These are phyloP conservation scores for Machimus rusticus DNA, from an alignment of 2,888 invertebrate species.

Conservation along the genomic window DNA sequence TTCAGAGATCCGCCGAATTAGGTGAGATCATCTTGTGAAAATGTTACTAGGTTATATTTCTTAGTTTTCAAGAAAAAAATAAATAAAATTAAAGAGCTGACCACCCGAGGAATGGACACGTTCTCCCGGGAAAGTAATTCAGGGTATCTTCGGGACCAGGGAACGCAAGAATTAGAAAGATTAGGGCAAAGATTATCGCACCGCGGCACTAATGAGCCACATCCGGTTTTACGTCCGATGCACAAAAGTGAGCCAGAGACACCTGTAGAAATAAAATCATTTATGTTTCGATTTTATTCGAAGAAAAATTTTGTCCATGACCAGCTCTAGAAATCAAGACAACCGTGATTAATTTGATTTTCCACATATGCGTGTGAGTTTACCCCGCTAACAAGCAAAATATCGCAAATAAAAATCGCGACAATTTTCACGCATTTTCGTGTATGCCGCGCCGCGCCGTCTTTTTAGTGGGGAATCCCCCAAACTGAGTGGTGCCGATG, in stretches of 20 bases:
- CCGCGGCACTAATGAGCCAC: not conserved
- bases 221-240: not conserved
- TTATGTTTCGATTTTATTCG: not conserved
- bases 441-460: not conserved
- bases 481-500: not conserved
- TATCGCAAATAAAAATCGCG: no score
- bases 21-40: not conserved
- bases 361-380: no score
- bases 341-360: not conserved
- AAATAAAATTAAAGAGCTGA: not conserved
- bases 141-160: not conserved
- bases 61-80: not conserved
- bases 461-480: not conserved
- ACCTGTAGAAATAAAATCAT: not conserved
- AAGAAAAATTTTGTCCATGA: not conserved
- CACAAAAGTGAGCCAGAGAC: not conserved
- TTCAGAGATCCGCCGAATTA: not conserved
- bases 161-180: not conserved
- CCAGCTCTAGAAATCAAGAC: not conserved
- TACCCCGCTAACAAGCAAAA: no score
- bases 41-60: not conserved
- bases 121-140: not conserved
- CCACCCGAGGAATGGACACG: not conserved
- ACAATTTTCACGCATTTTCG: not conserved
- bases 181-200: not conserved